phyloP scores from a whole-genome alignment of 2,888 invertebrate species.

The Dendrolimus pini region DNA sequence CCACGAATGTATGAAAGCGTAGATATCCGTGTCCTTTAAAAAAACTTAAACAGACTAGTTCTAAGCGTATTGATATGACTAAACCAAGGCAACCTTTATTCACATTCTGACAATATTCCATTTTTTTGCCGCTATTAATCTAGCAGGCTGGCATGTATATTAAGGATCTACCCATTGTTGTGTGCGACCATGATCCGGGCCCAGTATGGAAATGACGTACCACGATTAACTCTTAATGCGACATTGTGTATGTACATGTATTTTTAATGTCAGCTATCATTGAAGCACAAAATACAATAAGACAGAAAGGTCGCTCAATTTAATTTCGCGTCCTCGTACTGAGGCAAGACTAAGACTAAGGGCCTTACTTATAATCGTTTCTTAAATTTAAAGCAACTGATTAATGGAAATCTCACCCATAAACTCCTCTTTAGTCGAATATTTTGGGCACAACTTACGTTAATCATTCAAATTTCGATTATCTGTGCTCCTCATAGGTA shows the following conservation, averaged over 20 bases:
- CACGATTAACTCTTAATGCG: conserved; percentile 60
- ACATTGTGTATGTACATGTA: conserved; percentile 44
- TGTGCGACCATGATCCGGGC: conserved; percentile 42
- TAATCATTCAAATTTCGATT: too few relatives aligned
- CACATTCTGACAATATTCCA: not conserved
- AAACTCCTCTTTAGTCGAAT: too few relatives aligned
- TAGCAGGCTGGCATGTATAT: conserved; percentile 10
- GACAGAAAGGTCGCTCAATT: not conserved
- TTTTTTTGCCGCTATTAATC: conserved; percentile 38
- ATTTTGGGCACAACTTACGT: too few relatives aligned
- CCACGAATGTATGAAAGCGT: too few relatives aligned
- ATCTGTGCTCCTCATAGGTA: too few relatives aligned
- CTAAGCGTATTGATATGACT: not conserved
- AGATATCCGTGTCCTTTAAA: too few relatives aligned
- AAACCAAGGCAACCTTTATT: not conserved
- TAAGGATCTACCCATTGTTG: conserved; percentile 26
- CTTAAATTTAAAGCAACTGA: too few relatives aligned
- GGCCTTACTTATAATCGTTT: too few relatives aligned
- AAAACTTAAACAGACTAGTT: too few relatives aligned
- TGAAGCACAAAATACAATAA: conserved; percentile 13
- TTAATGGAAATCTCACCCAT: too few relatives aligned
- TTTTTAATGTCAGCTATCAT: conserved; percentile 38
- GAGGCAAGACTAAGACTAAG: too few relatives aligned
- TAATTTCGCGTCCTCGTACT: too few relatives aligned
- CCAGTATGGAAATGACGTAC: conserved; percentile 58